phyloP scores from a whole-genome alignment of 2,797 vertebrate species.

The Prionace glauca region DNA sequence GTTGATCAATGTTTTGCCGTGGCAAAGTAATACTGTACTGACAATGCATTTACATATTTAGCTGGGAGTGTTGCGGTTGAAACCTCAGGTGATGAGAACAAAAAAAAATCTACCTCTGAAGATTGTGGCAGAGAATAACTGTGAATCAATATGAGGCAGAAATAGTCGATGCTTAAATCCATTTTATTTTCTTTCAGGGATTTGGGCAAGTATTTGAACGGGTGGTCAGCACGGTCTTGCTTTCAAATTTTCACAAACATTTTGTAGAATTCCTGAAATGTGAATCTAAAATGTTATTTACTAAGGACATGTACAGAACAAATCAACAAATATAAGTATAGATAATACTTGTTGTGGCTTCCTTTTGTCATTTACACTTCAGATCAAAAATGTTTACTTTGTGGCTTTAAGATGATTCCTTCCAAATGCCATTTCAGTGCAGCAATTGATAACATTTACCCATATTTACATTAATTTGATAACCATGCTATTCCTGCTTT shows the following conservation, averaged over 20 bases:
- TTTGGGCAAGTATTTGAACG: conserved; percentile 52
- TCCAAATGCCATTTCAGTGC: not conserved
- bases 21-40: conserved; percentile 21
- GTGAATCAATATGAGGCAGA: conserved; percentile 73
- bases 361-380: not conserved
- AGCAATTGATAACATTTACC: not conserved
- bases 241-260: conserved; percentile 75
- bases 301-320: conserved; percentile 42
- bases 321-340: conserved; percentile 37
- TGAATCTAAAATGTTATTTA: conserved; percentile 73
- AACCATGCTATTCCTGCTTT: not conserved
- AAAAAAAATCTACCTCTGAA: conserved; percentile 91
- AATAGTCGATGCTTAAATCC: conserved; percentile 70
- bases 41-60: not conserved
- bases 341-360: not conserved
- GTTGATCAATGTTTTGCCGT: conserved; percentile 23
- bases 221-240: conserved; percentile 75
- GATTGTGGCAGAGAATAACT: conserved; percentile 78
- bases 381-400: not conserved
- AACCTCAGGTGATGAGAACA: conserved; percentile 76
- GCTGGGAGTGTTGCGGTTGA: conserved; percentile 65
- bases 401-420: not conserved
- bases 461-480: not conserved
- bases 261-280: conserved; percentile 87
- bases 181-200: conserved; percentile 70